Evolutionary conservation across 1,140 invertebrate genomes (phyloP).

Genomic region (Ptiloglossa arizonensis): DNA sequence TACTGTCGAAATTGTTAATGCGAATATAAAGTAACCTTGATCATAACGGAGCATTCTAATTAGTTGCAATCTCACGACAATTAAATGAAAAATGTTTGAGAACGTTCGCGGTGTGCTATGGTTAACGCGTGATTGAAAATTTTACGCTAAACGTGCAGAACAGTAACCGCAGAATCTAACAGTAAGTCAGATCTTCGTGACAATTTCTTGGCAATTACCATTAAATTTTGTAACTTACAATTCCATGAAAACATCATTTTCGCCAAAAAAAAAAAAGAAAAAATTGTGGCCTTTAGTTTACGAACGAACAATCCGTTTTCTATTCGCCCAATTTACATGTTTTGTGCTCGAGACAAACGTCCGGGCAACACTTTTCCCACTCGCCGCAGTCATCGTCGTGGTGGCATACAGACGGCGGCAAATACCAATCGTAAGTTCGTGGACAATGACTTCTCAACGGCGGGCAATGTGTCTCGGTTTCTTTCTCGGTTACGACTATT

Average conservation of each 20-base stretch:
- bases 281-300: neutral
- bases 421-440: constrained; percentile 59
- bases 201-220: neutral
- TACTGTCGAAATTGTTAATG: constrained; percentile 26
- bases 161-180: no score
- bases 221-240: no score
- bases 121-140: neutral
- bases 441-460: constrained; percentile 60
- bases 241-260: neutral
- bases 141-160: neutral
- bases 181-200: no score
- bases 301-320: neutral
- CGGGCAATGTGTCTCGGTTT: constrained; percentile 58
- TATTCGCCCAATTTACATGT: constrained; percentile 67
- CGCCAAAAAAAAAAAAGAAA: no score
- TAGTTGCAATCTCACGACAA: constrained; percentile 40
- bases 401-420: constrained; percentile 53
- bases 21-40: constrained; percentile 19
- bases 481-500: constrained; percentile 18
- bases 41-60: constrained; percentile 23
- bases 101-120: neutral
- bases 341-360: constrained; percentile 70
- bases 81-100: constrained; percentile 28
- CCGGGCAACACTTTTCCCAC: constrained; percentile 68
- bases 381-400: constrained; percentile 56